Evolutionary conservation across 2,888 invertebrate genomes (phyloP), one percentile per base, ranked within the genome.

Genomic region (Onthophagus sagittarius): DNA sequence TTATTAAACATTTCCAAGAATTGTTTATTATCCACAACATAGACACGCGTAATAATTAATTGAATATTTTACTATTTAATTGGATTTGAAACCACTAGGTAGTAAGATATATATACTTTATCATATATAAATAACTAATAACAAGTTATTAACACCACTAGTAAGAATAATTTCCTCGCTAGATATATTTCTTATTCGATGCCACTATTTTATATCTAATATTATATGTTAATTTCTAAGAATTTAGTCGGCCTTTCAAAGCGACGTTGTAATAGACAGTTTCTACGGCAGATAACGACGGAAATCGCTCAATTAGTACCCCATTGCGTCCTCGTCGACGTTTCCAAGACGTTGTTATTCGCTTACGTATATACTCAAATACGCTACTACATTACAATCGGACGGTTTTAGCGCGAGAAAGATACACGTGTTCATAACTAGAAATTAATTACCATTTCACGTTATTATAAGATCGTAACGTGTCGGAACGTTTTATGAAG

Each of bases 391-490:
- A 11, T 9, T 53, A 53, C 11, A 53, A 53, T 53, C 39, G 39
- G 9, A 9, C 39, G 39, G 39, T 1, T 11, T 53, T 7, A 53
- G 11, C 6, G 11, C 39, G 7, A 11, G 39, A 53, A 53, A 53
- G 11, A 53, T 53, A 53, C 39, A 53, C 39, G 9, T 53, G 39
- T 11, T 9, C 73, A 77, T 77, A 77, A 77, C 75, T 76, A 77
- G 77, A 77, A 77, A 75, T 77, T 77, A 78, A 78, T 79, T 78
- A 78, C 76, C 77, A 77, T 77, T 78, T 79, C 78, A 78, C 77
- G 77, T 77, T 77, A 77, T 78, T 77, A 78, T 77, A 75, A 75
- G 75, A 75, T 76, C 74, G 76, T 78, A 78, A 78, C 74, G 77
- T 78, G 77, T 78, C 78, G 73, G 78, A 77, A 76, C 73, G 77